Evolutionary conservation across 1,140 invertebrate species (phyloP).

Genomic region (Nasonia vitripennis): DNA sequence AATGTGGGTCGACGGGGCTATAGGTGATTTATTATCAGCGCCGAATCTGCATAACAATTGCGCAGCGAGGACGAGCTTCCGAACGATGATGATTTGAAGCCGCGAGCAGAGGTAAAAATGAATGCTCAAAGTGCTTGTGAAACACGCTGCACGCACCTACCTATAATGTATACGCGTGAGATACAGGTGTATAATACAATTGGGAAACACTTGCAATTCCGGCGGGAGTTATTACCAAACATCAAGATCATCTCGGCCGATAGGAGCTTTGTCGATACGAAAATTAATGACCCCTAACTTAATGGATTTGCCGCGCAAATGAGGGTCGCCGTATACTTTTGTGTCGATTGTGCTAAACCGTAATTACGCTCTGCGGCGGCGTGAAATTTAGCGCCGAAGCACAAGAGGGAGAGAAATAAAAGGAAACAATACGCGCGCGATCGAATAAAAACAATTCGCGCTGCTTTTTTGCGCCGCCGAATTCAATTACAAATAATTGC

Average conservation of each 20-base stretch:
- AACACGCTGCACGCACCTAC: not conserved
- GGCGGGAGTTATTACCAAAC: conserved; percentile 40
- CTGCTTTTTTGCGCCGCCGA: not conserved
- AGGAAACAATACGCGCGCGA: conserved; percentile 14
- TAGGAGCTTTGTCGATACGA: conserved; percentile 43
- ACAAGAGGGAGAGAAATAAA: not conserved
- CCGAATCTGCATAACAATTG: conserved; percentile 13
- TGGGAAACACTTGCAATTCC: conserved; percentile 40
- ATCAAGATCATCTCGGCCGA: conserved; percentile 46
- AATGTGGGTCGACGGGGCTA: not conserved
- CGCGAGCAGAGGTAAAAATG: not conserved
- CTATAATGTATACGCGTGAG: not conserved
- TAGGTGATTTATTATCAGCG: conserved; percentile 22
- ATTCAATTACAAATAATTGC: not conserved
- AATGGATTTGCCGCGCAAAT: conserved; percentile 48
- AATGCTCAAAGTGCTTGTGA: conserved; percentile 30
- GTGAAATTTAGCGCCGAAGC: conserved; percentile 26
- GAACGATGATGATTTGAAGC: not conserved
- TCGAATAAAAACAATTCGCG: conserved; percentile 35
- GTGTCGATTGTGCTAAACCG: conserved; percentile 21
- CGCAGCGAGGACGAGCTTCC: not conserved
- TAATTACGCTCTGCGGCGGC: conserved; percentile 11
- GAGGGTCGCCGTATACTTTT: conserved; percentile 18
- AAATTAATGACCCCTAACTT: conserved; percentile 51
- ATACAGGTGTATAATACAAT: conserved; percentile 25